These are phyloP conservation scores for Pyrrhia umbra DNA, from an alignment of 2,888 invertebrate genomes.

Conservation along the genomic window DNA sequence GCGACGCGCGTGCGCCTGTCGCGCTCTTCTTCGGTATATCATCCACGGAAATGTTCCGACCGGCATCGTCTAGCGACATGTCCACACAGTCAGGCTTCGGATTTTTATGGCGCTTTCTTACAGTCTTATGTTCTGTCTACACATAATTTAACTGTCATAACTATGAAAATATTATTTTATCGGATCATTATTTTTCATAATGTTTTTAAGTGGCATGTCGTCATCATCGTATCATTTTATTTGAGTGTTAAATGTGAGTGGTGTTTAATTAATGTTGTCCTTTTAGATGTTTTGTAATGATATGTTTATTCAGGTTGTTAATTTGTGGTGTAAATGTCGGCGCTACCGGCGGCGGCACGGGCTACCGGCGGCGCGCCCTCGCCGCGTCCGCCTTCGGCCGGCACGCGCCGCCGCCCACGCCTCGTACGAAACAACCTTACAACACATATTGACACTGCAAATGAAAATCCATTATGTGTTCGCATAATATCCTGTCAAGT, in stretches of 20 bases:
- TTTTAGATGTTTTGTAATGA: conserved; percentile 56
- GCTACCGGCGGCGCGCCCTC: conserved; percentile 62
- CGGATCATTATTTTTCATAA: conserved; percentile 60
- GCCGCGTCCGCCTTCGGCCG: conserved; percentile 44
- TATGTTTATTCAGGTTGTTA: conserved; percentile 65
- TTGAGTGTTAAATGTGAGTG: conserved; percentile 49
- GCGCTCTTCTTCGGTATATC: conserved; percentile 67
- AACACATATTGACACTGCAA: conserved; percentile 49
- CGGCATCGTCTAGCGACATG: conserved; percentile 78
- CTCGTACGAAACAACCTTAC: conserved; percentile 36
- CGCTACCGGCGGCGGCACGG: conserved; percentile 66
- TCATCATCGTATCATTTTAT: conserved; percentile 53
- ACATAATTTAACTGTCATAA: conserved; percentile 81
- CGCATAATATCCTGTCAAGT: conserved; percentile 42
- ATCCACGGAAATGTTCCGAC: conserved; percentile 65
- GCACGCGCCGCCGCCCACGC: conserved; percentile 64
- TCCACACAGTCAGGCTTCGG: conserved; percentile 82
- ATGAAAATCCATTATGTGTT: conserved; percentile 49
- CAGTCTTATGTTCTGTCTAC: conserved; percentile 80
- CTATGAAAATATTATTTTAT: conserved; percentile 77
- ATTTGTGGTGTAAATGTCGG: conserved; percentile 68
- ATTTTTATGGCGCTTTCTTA: conserved; percentile 82
- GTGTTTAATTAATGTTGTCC: conserved; percentile 54
- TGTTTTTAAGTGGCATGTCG: conserved; percentile 46
- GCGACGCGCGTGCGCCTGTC: conserved; percentile 65